These are phyloP conservation scores for Zaprionus bogoriensis DNA, from an alignment of 2,888 invertebrate species.

Conservation along the genomic window DNA sequence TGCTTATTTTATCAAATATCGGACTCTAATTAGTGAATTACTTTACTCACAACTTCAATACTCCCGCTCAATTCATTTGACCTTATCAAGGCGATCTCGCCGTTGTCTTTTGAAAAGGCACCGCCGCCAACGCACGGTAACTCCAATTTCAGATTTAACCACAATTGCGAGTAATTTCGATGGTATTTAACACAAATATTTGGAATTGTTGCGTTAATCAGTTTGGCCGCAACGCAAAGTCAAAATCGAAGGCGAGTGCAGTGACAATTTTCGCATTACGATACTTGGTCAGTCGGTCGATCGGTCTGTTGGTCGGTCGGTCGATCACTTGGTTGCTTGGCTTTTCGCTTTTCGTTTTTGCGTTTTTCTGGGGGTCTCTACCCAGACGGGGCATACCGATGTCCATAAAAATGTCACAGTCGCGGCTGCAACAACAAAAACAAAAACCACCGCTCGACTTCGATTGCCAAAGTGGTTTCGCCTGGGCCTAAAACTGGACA, in stretches of 20 bases:
- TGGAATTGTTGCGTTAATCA: conserved; percentile 75
- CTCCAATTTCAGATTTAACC: conserved; percentile 25
- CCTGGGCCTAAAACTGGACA: conserved; percentile 68
- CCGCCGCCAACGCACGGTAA: conserved; percentile 31
- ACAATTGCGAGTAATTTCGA: conserved; percentile 73
- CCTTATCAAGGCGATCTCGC: conserved; percentile 3
- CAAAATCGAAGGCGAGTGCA: conserved; percentile 45
- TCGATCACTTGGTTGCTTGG: conserved; percentile 1
- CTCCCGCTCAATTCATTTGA: neutral
- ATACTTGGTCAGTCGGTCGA: conserved; percentile 20
- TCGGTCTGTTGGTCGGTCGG: conserved; percentile 7
- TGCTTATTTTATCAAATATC: neutral
- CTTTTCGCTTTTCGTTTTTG: conserved; percentile 2
- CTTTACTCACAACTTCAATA: neutral
- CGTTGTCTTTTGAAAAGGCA: conserved; percentile 12
- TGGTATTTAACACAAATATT: conserved; percentile 78
- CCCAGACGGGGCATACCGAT: conserved; percentile 68
- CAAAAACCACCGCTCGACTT: conserved; percentile 64
- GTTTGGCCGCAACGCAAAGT: conserved; percentile 58
- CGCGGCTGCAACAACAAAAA: conserved; percentile 31
- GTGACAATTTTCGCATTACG: conserved; percentile 58
- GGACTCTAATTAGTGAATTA: no score
- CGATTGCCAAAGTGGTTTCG: conserved; percentile 69
- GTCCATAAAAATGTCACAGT: conserved; percentile 81
- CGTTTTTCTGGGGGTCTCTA: conserved; percentile 7